Base-by-base conservation (phyloP, 1,140 invertebrate genomes). In the Dinothrombium tinctorium region DNA sequence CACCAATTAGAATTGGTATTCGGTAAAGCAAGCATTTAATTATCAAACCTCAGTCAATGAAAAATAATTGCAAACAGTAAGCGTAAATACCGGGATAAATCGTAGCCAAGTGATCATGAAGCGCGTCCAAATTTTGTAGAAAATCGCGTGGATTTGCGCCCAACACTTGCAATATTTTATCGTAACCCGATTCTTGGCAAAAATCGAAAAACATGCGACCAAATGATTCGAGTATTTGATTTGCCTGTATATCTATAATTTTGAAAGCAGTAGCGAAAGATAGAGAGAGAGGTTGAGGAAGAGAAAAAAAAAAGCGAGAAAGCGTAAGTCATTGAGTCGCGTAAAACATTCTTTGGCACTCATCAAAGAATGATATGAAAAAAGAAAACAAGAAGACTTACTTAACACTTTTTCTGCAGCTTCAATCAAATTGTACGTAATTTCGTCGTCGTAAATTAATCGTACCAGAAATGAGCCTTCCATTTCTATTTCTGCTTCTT, bases 161-260 rank as follows among this genome's bases (percentile, higher is more conserved):
- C 1, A 89, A 61, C 0, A 87, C 81, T 62, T 86, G 79, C 4
- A 89, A 62, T 47, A 89, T 89, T 59, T 81, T 81, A 53, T 86
- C 81, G 54, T 86, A 89, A 19, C 82, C 82, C 14, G 81, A 87
- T 55, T 87, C 82, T 59, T 87, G 80, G 50, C 82, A 87, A 54
- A 86, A 87, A 58, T 87, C 81, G 53, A 86, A 87, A 57, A 87
- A 87, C 56, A 78, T 86, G 53, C 80, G 79, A 1, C 86, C 86
- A 54, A 94, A 92, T 9, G 83, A 59, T 61, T 94, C 83, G 41
- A 92, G 61, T 51, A 92, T 87, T 24, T 74, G 71, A 52, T 78
- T 74, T 4, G 83, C 82, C 14, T 81, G 81, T 42, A 86, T 77
- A 52, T 84, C 86, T 92, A 56, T 12, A 36, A 45, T 33, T 36